Percentiles rank a stretch among this genome's conserved stretches.
phyloP scores from a whole-genome alignment of 2,797 vertebrate genomes.

The Centropyge bicolor region DNA sequence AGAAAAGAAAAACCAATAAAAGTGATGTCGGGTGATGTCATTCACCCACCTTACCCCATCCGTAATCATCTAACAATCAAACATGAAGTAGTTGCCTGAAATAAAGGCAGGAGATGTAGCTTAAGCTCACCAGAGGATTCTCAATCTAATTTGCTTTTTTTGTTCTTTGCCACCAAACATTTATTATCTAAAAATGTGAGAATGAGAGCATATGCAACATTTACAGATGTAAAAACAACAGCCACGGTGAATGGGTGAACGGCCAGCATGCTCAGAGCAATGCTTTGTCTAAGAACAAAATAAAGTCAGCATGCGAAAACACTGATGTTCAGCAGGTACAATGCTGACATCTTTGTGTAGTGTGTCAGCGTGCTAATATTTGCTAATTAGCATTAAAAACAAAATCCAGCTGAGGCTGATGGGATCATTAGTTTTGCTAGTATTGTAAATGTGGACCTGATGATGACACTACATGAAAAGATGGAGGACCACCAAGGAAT shows the following conservation, averaged over 20 bases:
- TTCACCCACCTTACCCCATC: background rate
- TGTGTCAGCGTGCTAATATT: no score
- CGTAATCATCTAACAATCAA: background rate
- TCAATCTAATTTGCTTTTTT: background rate
- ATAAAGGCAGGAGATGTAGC: background rate
- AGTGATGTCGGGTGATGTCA: background rate
- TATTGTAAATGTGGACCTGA: no score
- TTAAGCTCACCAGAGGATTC: background rate
- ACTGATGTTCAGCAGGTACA: background rate
- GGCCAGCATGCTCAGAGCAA: background rate
- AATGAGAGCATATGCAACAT: background rate
- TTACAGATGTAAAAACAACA: no score
- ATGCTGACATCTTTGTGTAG: background rate
- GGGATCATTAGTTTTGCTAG: no score
- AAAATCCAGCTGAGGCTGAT: no score
- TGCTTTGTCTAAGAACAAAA: no score
- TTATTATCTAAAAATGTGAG: background rate
- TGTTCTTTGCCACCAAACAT: background rate
- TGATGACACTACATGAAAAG: no score
- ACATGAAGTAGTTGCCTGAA: background rate
- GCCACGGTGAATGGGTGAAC: no score
- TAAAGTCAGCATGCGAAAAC: background rate
- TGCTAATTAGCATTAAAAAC: no score
- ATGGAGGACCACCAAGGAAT: no score
- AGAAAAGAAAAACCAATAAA: background rate